Conservation (phyloP, 2,888 invertebrate genomes). For the Amphipyra berbera region DNA sequence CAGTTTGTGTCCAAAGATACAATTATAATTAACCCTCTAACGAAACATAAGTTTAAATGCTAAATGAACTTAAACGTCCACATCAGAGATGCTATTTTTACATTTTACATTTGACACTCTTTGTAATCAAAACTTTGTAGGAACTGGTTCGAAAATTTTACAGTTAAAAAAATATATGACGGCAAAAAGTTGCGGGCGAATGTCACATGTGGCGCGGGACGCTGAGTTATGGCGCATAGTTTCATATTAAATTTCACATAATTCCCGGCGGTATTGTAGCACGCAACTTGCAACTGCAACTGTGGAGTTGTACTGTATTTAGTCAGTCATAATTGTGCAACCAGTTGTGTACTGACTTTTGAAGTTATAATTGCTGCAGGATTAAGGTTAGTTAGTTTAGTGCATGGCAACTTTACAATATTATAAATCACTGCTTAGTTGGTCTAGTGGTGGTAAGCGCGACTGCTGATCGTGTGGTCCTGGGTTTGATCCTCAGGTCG, state of each 20-base stretch:
- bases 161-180: conserved; percentile 44
- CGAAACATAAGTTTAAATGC: too few relatives aligned
- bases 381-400: too few relatives aligned
- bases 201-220: conserved; percentile 61
- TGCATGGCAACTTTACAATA: too few relatives aligned
- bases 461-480: too few relatives aligned
- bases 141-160: conserved; percentile 43
- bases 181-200: conserved; percentile 50
- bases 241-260: conserved; percentile 67
- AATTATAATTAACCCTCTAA: background rate
- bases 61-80: conserved; percentile 14
- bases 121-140: conserved; percentile 55
- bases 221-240: conserved; percentile 65
- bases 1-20: too few relatives aligned
- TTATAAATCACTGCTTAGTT: too few relatives aligned
- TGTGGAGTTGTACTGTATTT: background rate
- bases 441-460: too few relatives aligned
- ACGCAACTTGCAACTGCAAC: conserved; percentile 39
- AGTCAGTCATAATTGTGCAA: conserved; percentile 5
- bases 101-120: conserved; percentile 55
- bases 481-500: too few relatives aligned
- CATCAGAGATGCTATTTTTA: conserved; percentile 44
- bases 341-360: background rate
- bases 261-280: conserved; percentile 46
- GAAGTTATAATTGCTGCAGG: too few relatives aligned